Base-by-base conservation (phyloP, 1,140 invertebrate species). In the Drosophila miranda region DNA sequence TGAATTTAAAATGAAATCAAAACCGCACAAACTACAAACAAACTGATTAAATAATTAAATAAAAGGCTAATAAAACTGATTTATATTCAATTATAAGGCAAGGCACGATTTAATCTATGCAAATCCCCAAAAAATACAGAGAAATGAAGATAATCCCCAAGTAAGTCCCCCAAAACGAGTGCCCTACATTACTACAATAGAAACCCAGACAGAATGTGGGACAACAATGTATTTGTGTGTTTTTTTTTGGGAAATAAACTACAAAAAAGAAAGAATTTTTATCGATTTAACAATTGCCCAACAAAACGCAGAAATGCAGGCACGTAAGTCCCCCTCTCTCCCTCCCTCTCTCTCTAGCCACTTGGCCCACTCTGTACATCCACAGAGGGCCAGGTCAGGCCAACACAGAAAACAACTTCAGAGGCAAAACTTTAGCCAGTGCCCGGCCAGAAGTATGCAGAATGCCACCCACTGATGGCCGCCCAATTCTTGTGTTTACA, bases 231-330 rank as follows among this genome's bases (percentile, higher is more conserved):
- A 57, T 5, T 19, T n/a, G 7, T 28, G 1, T 28, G 4, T 13
- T 38, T 46, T 70, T 54, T 66, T 45, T 6, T 45, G 38, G 4
- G 34, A 62, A 44, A 61, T 21, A 13, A 49, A 57, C 48, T 44
- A 49, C 43, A 44, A 61, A 61, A 63, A 53, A 50, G 30, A 19
- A 52, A 46, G 9, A 28, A 26, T 51, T 16, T 64, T 78, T 84
- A 83, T 83, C 72, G 80, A 84, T 83, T 84, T 55, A 83, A 83
- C 79, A 82, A 83, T 75, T 78, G 63, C 43, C 63, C 50, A 74
- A 82, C 59, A 46, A 69, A 38, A 62, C 51, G 38, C 56, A 70
- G 67, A 34, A 78, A 55, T 74, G 50, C 70, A 78, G 58, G 51
- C 70, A 77, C 73, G 46, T 60, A 43, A 51, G n/a, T 23, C 13